A percentile compares a stretch with the other conserved stretches of the same genome.
These are phyloP conservation scores for Oophaga sylvatica DNA, from an alignment of 2,797 vertebrate species.

Conservation along the genomic window DNA sequence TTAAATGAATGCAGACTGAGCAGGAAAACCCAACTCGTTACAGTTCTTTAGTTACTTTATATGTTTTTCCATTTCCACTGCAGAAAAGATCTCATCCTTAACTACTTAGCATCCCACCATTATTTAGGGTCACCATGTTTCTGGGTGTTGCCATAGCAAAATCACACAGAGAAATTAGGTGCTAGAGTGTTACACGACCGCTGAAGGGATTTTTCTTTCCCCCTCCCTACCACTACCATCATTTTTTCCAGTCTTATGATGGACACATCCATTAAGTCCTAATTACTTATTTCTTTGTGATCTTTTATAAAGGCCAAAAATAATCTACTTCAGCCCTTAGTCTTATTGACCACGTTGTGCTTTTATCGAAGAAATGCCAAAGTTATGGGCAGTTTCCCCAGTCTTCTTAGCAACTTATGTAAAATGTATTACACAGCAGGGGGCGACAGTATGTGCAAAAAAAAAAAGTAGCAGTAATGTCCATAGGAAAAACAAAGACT, in stretches of 20 bases:
- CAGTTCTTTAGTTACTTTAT: not conserved
- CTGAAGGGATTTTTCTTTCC: not conserved
- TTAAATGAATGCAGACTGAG: too few relatives aligned
- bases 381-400: not conserved
- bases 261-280: conserved; percentile 7
- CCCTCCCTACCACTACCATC: not conserved
- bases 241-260: conserved; percentile 28
- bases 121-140: conserved; percentile 3
- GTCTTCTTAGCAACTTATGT: not conserved
- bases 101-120: not conserved
- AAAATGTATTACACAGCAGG: not conserved
- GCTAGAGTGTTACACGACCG: not conserved
- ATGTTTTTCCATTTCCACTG: not conserved
- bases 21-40: not conserved
- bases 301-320: not conserved
- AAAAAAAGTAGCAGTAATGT: not conserved
- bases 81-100: not conserved
- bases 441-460: not conserved
- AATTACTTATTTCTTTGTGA: not conserved
- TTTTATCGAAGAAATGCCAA: not conserved
- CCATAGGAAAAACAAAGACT: too few relatives aligned
- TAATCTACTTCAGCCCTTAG: not conserved
- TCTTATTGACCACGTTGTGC: not conserved
- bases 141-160: conserved; percentile 34
- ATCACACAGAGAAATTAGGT: conserved; percentile 33